Conservation (phyloP, 2,797 vertebrate species). For the Scolopax rusticola region DNA sequence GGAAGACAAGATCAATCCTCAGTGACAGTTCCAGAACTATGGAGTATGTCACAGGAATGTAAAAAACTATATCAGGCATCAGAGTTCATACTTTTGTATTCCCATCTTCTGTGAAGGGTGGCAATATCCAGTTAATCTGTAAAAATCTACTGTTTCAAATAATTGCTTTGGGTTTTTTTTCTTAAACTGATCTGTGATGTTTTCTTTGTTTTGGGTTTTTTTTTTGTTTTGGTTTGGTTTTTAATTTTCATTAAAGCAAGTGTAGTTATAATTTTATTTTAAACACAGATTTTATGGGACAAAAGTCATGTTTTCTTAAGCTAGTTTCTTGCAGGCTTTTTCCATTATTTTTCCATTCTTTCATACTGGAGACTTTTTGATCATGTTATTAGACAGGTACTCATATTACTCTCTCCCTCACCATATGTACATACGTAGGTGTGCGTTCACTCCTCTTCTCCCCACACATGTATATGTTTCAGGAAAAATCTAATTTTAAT, state of each 20-base stretch:
- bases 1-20: not conserved
- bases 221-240: not conserved
- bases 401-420: not conserved
- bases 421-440: not conserved
- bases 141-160: not conserved
- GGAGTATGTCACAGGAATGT: not conserved
- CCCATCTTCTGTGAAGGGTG: not conserved
- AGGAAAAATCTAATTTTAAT: conserved; percentile 27
- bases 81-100: not conserved
- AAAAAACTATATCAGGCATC: not conserved
- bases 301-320: not conserved
- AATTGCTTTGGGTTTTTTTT: not conserved
- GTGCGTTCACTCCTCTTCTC: not conserved
- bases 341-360: not conserved
- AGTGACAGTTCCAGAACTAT: not conserved
- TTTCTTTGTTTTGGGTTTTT: not conserved
- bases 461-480: not conserved
- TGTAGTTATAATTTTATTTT: not conserved
- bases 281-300: not conserved
- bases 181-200: not conserved
- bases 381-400: not conserved
- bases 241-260: not conserved
- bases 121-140: not conserved
- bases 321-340: not conserved
- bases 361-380: not conserved